These are phyloP conservation scores for honey bee (Apis mellifera) DNA, from an alignment of 1,140 invertebrate species.

Conservation along the genomic window Amel_HAv3.1 CM009943.2:6812501-6813000, in stretches of 20 bases:
- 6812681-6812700: background rate
- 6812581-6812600: background rate
- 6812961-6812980: conserved; percentile 55
- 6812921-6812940: conserved; percentile 66
- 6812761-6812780: background rate
- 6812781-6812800: conserved; percentile 17
- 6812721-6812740: conserved; percentile 28
- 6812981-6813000: conserved; percentile 64
- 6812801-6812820: conserved; percentile 6
- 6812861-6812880: conserved; percentile 14
- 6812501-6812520: too few relatives aligned
- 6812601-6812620: background rate
- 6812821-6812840: conserved; percentile 37
- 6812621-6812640: too few relatives aligned
- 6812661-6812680: background rate
- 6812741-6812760: background rate
- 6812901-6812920: conserved; percentile 58
- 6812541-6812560: background rate
- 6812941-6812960: conserved; percentile 52
- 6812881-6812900: conserved; percentile 57
- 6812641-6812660: too few relatives aligned
- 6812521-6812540: background rate
- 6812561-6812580: background rate
- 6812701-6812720: background rate
- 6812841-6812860: conserved; percentile 42